Base-by-base conservation (phyloP, 2,113 vertebrate genomes). In the Carassius auratus region DNA sequence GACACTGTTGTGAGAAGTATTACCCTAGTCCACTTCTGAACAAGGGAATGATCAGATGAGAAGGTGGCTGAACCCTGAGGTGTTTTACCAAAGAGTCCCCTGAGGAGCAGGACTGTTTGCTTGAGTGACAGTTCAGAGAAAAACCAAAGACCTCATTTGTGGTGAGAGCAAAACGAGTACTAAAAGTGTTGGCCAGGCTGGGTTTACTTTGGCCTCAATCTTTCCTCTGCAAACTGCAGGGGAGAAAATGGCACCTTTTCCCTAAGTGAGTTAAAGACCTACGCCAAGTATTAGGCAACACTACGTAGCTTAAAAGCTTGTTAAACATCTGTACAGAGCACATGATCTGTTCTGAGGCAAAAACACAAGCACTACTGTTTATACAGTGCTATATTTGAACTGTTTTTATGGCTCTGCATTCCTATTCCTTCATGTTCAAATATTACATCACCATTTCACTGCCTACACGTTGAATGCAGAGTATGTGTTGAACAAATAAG, bases 141-240 rank as follows among this genome's bases (percentile, higher is more conserved):
- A 87, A 85, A 84, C 45, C 69, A 57, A 59, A 66, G 57, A 48
- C 59, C 33, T 81, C 66, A 48, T 76, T 73, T 76, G 48, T 76
- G 84, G 61, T 78, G 73, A 85, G 73, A 62, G 66, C 62, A 48
- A 80, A 85, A 73, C 84, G 73, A 59, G 84, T 71, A 71, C 33
- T 85, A 48, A 85, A 80, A 85, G 76, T 80, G 12, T 68, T 78
- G 66, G 42, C 80, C 84, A 50, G 48, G 30, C n/a, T 69, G 5
- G 69, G 69, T 81, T 87, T 81, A 84, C 73, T 84, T 84, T 84
- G 83, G 83, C 83, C 55, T 36, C 33, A 42, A 26, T 30, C 50
- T 71, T 85, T 79, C 76, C 62, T 52, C 84, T 77, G 30, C 33
- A 69, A 78, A 85, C 57, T 79, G 52, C 36, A 73, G 62, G 76